These are phyloP conservation scores for Pristiophorus japonicus DNA, from an alignment of 2,113 vertebrate genomes.

Conservation along the genomic window DNA sequence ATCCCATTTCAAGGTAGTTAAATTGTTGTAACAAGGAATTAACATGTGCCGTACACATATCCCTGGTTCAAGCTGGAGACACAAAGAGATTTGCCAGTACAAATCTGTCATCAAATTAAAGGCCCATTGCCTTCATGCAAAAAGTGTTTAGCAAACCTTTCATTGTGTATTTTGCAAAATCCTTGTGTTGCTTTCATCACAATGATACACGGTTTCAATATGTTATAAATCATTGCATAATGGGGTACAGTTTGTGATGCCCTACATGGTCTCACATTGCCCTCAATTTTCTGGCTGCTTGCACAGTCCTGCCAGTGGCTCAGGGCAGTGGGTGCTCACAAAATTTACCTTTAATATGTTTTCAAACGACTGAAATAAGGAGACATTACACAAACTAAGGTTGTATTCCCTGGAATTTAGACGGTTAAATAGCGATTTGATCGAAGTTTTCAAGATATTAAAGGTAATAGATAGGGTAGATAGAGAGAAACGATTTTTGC, in stretches of 20 bases:
- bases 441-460: too few relatives aligned
- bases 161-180: neutral
- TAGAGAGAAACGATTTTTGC: too few relatives aligned
- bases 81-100: neutral
- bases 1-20: conserved; percentile 16
- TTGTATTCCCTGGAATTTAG: too few relatives aligned
- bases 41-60: neutral
- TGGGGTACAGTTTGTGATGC: neutral
- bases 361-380: neutral
- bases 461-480: too few relatives aligned
- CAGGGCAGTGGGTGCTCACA: too few relatives aligned
- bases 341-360: neutral
- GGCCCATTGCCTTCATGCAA: neutral
- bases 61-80: neutral
- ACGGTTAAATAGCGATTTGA: too few relatives aligned
- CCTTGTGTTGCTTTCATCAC: neutral
- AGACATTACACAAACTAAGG: too few relatives aligned
- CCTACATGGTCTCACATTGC: neutral
- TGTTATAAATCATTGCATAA: neutral
- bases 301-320: neutral
- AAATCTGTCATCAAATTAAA: conserved; percentile 18
- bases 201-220: neutral
- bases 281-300: neutral
- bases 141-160: neutral
- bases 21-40: neutral